A percentile compares a stretch with the other conserved stretches of the same genome.
Conservation (phyloP, 2,113 vertebrate species). For the Microtus oregoni region DNA sequence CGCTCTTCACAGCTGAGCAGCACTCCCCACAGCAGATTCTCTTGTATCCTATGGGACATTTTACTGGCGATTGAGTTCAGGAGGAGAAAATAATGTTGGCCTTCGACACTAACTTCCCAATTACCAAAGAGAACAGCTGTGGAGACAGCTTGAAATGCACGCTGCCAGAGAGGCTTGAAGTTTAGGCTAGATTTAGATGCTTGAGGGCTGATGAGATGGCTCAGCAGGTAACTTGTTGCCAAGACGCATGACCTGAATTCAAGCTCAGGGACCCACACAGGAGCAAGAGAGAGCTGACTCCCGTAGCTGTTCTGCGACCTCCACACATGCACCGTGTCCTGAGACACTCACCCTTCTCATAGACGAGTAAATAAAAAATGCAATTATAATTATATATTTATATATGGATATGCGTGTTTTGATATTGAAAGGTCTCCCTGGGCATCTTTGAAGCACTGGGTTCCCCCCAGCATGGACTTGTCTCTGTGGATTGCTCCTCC, state of each 20-base stretch:
- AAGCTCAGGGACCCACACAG: not conserved
- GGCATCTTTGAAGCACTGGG: fast-evolving
- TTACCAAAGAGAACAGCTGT: not conserved
- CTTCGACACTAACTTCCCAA: not conserved
- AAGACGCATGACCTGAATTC: not conserved
- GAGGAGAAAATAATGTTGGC: not conserved
- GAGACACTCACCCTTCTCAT: not conserved
- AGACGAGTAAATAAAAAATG: not conserved
- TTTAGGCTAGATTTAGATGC: not conserved
- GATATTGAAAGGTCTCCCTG: not conserved
- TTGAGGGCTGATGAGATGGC: not conserved
- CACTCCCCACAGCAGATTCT: fast-evolving
- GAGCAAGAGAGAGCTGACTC: not conserved
- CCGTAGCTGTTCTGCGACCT: not conserved
- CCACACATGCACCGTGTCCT: not conserved
- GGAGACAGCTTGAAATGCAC: not conserved
- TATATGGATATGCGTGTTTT: too few species aligned
- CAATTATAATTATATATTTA: too few species aligned
- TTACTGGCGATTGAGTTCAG: not conserved
- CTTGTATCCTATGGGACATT: not conserved
- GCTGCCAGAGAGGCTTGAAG: not conserved
- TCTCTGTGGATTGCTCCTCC: fast-evolving
- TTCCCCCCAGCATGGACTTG: not conserved
- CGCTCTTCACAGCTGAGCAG: not conserved
- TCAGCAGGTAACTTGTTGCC: not conserved